Conservation (phyloP, 2,888 invertebrate genomes). For the Pristionchus japonicus region DNA sequence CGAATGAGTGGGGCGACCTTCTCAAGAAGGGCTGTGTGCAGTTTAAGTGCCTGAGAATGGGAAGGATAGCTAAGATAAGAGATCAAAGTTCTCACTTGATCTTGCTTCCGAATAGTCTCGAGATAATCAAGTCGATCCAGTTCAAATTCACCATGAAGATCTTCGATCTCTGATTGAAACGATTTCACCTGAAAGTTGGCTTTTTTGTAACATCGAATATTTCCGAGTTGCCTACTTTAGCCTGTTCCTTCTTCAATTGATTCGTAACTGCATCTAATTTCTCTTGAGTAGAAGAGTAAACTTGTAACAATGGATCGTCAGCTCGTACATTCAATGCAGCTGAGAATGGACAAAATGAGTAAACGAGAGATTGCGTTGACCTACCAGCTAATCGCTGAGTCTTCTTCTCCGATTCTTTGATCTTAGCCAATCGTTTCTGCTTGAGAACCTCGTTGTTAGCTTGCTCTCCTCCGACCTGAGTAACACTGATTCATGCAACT, state of each 20-base stretch:
- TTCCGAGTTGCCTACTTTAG: slow-evolving; percentile 81
- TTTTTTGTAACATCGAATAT: no score
- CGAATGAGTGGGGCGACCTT: slow-evolving; percentile 81
- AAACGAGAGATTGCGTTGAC: not conserved
- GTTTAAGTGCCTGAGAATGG: slow-evolving; percentile 79
- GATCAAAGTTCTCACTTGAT: slow-evolving; percentile 77
- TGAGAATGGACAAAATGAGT: slow-evolving; percentile 37
- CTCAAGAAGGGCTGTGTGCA: slow-evolving; percentile 78
- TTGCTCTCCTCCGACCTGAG: slow-evolving; percentile 65
- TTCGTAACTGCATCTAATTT: slow-evolving; percentile 85
- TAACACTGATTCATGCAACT: no score
- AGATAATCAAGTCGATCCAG: slow-evolving; percentile 86
- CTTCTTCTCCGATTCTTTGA: slow-evolving; percentile 82
- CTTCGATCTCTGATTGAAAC: slow-evolving; percentile 84
- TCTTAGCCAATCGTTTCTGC: slow-evolving; percentile 82
- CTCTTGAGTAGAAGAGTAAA: slow-evolving; percentile 86
- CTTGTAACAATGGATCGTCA: slow-evolving; percentile 83
- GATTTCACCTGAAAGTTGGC: slow-evolving; percentile 80
- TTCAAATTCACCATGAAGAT: slow-evolving; percentile 87
- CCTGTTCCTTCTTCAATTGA: slow-evolving; percentile 81
- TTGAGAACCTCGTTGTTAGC: slow-evolving; percentile 84
- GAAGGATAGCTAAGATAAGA: no score
- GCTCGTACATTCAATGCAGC: slow-evolving; percentile 79
- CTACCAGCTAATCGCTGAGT: slow-evolving; percentile 75
- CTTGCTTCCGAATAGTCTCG: slow-evolving; percentile 85